Percentiles rank a stretch among this genome's conserved stretches.
Conservation (phyloP, 2,888 invertebrate species). For the Herminia tarsipennalis region DNA sequence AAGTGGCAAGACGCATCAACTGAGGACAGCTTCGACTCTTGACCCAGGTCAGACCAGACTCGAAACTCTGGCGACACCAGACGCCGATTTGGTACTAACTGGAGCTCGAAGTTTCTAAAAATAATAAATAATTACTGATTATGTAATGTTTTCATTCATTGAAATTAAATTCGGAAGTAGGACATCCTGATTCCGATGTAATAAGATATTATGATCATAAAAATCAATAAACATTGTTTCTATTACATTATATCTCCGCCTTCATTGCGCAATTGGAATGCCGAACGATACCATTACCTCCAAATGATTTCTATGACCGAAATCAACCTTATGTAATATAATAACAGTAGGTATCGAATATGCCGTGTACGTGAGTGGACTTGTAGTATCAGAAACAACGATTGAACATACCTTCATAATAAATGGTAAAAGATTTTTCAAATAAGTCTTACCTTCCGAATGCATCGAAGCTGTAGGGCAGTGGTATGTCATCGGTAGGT, state of each 20-base stretch:
- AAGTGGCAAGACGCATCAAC: conserved; percentile 86
- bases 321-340: conserved; percentile 17
- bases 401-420: background rate
- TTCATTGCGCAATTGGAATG: conserved; percentile 16
- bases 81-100: conserved; percentile 86
- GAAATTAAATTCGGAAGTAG: conserved; percentile 7
- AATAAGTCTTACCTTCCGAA: conserved; percentile 82
- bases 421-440: no score
- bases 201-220: conserved; percentile 8
- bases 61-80: conserved; percentile 87
- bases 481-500: conserved; percentile 67
- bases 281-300: conserved; percentile 7
- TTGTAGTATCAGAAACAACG: background rate
- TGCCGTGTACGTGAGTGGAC: conserved; percentile 9
- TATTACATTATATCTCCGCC: conserved; percentile 9
- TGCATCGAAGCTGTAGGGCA: conserved; percentile 86
- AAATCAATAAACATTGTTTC: conserved; percentile 8
- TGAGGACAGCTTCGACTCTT: conserved; percentile 66
- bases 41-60: conserved; percentile 82
- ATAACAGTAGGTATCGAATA: conserved; percentile 6
- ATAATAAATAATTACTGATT: conserved; percentile 1
- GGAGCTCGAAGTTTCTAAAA: conserved; percentile 86
- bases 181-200: conserved; percentile 12
- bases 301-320: conserved; percentile 17
- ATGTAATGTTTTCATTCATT: background rate